A percentile compares a stretch with the other conserved stretches of the same genome.
Conservation (phyloP, 2,113 vertebrate genomes). For the Campylorhamphus procurvoides region DNA sequence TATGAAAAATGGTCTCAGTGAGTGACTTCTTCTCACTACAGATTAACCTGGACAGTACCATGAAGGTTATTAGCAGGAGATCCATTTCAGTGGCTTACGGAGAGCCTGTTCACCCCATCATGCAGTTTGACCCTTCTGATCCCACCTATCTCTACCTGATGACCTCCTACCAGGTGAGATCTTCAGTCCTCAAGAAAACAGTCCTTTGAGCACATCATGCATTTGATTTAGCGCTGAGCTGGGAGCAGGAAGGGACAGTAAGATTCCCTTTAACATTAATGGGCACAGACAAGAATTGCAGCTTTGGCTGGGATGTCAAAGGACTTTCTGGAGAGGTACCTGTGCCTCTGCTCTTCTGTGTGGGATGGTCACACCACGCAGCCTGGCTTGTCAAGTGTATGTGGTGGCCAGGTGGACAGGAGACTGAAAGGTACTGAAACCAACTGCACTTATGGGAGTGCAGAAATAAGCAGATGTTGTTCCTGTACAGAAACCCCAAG, state of each 20-base stretch:
- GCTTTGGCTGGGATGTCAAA: not conserved
- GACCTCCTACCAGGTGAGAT: slow-evolving; percentile 93
- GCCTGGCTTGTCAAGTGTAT: not conserved
- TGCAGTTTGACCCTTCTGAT: slow-evolving; percentile 94
- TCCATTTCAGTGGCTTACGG: slow-evolving; percentile 82
- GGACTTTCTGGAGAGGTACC: not conserved
- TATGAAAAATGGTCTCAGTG: not conserved
- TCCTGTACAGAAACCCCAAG: not conserved
- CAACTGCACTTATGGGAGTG: accelerated
- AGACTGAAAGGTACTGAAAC: not conserved
- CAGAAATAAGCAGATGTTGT: not conserved
- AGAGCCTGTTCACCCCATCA: slow-evolving; percentile 91
- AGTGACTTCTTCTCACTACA: slow-evolving; percentile 59
- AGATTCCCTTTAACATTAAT: not conserved
- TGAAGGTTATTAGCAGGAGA: slow-evolving; percentile 84
- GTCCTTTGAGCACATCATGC: not conserved
- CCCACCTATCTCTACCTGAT: slow-evolving; percentile 92
- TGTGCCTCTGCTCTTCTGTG: not conserved
- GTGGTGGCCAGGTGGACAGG: not conserved
- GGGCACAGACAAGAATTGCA: not conserved
- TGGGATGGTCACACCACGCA: accelerated
- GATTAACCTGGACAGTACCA: slow-evolving; percentile 83
- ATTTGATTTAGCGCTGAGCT: not conserved
- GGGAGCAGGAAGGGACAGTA: not conserved
- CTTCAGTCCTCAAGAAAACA: not conserved